These are phyloP conservation scores for Ostrea edulis DNA, from an alignment of 1,140 invertebrate species.

Conservation along the genomic window DNA sequence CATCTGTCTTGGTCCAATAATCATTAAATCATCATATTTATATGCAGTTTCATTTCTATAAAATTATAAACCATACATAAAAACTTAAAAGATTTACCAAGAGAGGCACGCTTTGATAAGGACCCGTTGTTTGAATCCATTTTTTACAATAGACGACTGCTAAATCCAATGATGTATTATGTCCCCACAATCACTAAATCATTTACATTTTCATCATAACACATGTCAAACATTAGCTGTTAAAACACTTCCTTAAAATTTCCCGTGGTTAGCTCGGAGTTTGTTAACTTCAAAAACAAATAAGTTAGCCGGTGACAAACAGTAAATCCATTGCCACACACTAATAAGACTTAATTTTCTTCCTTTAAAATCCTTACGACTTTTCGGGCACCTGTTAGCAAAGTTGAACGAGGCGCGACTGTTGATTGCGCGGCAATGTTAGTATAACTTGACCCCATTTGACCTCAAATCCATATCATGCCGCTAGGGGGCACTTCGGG, in stretches of 20 bases:
- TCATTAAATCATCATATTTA: too few relatives aligned
- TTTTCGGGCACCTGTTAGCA: constrained; percentile 32
- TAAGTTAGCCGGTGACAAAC: background rate
- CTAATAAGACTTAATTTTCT: constrained; percentile 17
- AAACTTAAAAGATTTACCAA: background rate
- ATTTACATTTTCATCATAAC: constrained; percentile 13
- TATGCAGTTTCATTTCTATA: background rate
- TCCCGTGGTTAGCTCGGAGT: background rate
- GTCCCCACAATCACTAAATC: background rate
- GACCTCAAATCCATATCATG: background rate
- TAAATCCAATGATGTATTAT: background rate
- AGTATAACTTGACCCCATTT: constrained; percentile 49
- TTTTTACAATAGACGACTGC: background rate
- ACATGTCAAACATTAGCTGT: constrained; percentile 15
- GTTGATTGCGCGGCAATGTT: constrained; percentile 56
- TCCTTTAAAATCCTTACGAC: constrained; percentile 23
- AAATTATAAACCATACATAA: background rate
- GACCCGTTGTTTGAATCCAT: constrained; percentile 26
- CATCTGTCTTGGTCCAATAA: too few relatives aligned
- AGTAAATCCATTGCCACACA: constrained; percentile 30
- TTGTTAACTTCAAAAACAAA: constrained; percentile 4
- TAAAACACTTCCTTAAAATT: constrained; percentile 23
- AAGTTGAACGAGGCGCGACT: constrained; percentile 47
- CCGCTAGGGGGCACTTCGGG: constrained; percentile 46
- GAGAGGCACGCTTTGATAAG: background rate